A percentile compares a stretch with the other conserved stretches of the same genome.
phyloP scores from a whole-genome alignment of 2,113 vertebrate species.

The Cephalopterus ornatus region DNA sequence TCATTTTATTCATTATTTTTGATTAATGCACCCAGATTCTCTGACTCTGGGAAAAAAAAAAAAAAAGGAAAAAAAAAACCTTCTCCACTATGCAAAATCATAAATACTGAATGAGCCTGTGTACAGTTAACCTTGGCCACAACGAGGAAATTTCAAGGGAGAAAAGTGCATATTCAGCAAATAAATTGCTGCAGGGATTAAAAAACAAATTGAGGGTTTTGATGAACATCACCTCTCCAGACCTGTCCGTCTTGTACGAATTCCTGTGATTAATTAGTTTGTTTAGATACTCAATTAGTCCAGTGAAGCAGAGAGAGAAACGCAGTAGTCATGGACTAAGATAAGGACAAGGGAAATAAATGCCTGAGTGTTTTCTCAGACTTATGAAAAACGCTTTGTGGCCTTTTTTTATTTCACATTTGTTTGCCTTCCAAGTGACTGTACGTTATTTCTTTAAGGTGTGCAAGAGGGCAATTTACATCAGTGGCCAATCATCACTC shows the following conservation, averaged over 20 bases:
- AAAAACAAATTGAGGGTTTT: slow-evolving; percentile 89
- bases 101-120: slow-evolving; percentile 99
- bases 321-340: slow-evolving; percentile 60
- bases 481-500: slow-evolving; percentile 49
- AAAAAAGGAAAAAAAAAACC: slow-evolving; percentile 49
- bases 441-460: slow-evolving; percentile 54
- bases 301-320: slow-evolving; percentile 85
- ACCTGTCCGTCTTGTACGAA: slow-evolving; percentile 91
- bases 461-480: slow-evolving; percentile 41
- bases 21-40: slow-evolving; percentile 98
- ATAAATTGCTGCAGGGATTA: slow-evolving; percentile 92
- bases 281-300: slow-evolving; percentile 97
- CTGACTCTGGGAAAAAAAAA: slow-evolving; percentile 82
- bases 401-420: slow-evolving; percentile 44
- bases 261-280: slow-evolving; percentile 96
- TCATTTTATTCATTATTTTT: slow-evolving; percentile 99
- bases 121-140: slow-evolving; percentile 95
- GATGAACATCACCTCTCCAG: slow-evolving; percentile 95
- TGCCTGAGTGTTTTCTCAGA: slow-evolving; percentile 52
- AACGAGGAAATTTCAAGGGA: slow-evolving; percentile 84
- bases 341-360: slow-evolving; percentile 74
- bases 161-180: slow-evolving; percentile 97
- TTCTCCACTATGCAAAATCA: slow-evolving; percentile 97
- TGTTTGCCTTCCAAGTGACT: slow-evolving; percentile 57
- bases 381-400: slow-evolving; percentile 51